phyloP scores from a whole-genome alignment of 2,113 vertebrate species.

The Sclerurus mexicanus region DNA sequence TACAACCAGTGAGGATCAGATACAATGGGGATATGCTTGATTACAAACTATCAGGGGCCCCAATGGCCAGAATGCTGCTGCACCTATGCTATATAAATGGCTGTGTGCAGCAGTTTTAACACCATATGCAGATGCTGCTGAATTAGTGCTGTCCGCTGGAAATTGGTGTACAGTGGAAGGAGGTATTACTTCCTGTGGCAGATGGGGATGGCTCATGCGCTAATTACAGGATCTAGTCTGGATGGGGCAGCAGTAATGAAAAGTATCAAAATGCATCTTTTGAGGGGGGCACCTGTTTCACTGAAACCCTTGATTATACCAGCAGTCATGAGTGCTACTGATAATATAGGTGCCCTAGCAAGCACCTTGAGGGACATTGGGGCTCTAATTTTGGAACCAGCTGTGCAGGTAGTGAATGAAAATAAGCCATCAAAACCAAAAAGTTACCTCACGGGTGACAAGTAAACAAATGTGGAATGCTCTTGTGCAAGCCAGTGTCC shows the following conservation, averaged over 20 bases:
- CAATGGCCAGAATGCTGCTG: neutral
- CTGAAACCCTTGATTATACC: neutral
- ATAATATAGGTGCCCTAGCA: neutral
- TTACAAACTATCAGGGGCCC: neutral
- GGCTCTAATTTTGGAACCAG: neutral
- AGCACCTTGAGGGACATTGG: neutral
- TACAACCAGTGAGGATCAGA: neutral
- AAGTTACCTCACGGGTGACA: neutral
- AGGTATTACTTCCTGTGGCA: neutral
- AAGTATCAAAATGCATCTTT: neutral
- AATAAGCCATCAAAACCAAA: neutral
- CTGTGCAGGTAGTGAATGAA: neutral
- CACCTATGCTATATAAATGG: neutral
- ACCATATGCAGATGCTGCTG: neutral
- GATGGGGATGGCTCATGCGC: neutral
- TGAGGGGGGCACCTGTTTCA: neutral
- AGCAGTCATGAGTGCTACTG: neutral
- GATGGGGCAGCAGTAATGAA: neutral
- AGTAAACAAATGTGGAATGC: neutral
- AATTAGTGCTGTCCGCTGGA: neutral
- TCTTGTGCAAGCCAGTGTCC: neutral
- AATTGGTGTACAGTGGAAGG: neutral
- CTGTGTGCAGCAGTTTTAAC: neutral
- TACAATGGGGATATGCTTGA: neutral
- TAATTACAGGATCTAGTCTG: neutral